Percentiles rank a stretch among this genome's conserved stretches.
Evolutionary conservation across 2,888 invertebrate species (phyloP).

Genomic region (Drosophila antonietae): DNA sequence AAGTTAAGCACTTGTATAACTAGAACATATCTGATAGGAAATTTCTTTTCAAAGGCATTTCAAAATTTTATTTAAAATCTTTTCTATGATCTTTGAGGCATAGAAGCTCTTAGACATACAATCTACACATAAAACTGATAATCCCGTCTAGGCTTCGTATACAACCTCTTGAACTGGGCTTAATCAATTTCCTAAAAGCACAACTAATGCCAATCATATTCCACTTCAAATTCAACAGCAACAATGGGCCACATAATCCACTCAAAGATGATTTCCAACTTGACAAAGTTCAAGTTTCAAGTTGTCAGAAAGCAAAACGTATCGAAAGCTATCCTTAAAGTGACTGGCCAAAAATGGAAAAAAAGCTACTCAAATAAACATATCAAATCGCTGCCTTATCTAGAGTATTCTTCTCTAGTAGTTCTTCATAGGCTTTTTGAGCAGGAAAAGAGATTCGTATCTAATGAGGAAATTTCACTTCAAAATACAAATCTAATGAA

Average conservation of each 20-base stretch:
- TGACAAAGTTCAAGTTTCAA: neutral
- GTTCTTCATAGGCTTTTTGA: neutral
- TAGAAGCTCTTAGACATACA: no score
- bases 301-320: neutral
- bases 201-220: neutral
- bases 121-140: neutral
- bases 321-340: neutral
- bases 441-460: neutral
- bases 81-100: no score
- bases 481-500: neutral
- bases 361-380: neutral
- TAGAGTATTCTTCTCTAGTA: neutral
- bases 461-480: constrained; percentile 1
- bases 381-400: neutral
- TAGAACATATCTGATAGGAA: neutral
- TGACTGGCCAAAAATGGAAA: neutral
- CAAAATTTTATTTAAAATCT: no score
- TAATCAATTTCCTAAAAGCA: no score
- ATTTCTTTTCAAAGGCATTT: neutral
- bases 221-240: neutral
- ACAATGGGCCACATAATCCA: neutral
- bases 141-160: neutral
- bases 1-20: neutral
- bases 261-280: neutral
- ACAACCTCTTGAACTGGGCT: no score